phyloP scores from a whole-genome alignment of 1,140 invertebrate genomes.

The Pygmarrhopalites habei region DNA sequence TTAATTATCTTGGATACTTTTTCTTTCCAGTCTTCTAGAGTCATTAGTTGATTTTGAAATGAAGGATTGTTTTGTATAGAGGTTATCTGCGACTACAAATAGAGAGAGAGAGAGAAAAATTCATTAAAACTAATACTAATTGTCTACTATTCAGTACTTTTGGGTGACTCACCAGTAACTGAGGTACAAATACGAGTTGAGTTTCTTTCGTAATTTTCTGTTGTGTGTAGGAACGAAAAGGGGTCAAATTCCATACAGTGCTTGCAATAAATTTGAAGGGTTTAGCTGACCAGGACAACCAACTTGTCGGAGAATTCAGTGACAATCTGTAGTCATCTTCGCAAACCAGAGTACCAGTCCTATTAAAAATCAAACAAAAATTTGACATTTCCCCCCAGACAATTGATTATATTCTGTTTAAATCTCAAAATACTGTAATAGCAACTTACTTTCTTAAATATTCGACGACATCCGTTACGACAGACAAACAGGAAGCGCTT shows the following conservation, averaged over 20 bases:
- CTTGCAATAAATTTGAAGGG: not conserved
- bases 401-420: too few species aligned
- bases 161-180: constrained; percentile 1
- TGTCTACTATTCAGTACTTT: too few species aligned
- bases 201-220: constrained; percentile 3
- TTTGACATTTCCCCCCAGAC: too few species aligned
- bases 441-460: constrained; percentile 5
- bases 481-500: constrained; percentile 8
- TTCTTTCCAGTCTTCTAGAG: constrained; percentile 11
- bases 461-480: constrained; percentile 15
- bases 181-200: constrained; percentile 3
- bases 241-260: not conserved
- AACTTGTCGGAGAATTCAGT: not conserved
- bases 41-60: constrained; percentile 10
- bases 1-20: not conserved
- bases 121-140: too few species aligned
- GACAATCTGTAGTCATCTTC: constrained; percentile 6
- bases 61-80: not conserved
- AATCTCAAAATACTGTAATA: too few species aligned
- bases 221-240: not conserved
- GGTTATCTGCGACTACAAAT: not conserved
- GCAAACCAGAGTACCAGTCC: not conserved
- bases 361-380: not conserved
- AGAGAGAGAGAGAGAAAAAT: not conserved
- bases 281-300: constrained; percentile 11